Percentiles rank a stretch among this genome's conserved stretches.
These are phyloP conservation scores for Elachura formosa DNA, from an alignment of 2,113 vertebrate species.

Conservation along the genomic window DNA sequence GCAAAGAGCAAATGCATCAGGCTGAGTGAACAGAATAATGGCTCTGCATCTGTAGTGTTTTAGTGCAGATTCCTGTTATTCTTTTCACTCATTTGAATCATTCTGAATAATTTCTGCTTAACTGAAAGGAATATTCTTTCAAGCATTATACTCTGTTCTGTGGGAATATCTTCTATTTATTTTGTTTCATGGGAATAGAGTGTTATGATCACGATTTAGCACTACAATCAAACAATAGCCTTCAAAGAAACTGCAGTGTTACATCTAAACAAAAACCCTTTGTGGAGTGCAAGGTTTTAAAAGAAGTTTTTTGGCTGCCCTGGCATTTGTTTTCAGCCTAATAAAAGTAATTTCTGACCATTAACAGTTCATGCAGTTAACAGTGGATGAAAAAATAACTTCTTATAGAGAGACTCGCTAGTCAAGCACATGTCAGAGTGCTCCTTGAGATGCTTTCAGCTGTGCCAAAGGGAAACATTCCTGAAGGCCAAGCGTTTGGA, in stretches of 20 bases:
- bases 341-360: not conserved
- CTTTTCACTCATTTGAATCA: not conserved
- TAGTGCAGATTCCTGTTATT: not conserved
- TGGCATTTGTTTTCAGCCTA: not conserved
- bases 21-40: conserved; percentile 32
- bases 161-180: not conserved
- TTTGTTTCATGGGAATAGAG: not conserved
- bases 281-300: not conserved
- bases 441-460: not conserved
- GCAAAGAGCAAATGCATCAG: not conserved
- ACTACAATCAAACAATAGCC: not conserved
- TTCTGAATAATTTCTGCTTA: not conserved
- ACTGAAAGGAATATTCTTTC: not conserved
- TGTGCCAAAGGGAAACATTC: not conserved
- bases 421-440: not conserved
- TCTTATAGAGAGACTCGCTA: not conserved
- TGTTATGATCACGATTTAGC: not conserved
- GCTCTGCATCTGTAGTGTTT: not conserved
- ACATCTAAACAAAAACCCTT: not conserved
- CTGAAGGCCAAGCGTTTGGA: not conserved
- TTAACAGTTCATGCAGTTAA: not conserved
- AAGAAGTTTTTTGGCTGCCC: not conserved
- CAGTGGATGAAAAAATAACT: not conserved
- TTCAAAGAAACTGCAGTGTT: not conserved
- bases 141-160: not conserved